These are phyloP conservation scores for Microtus montanus DNA, from an alignment of 2,113 vertebrate species.

Conservation along the genomic window DNA sequence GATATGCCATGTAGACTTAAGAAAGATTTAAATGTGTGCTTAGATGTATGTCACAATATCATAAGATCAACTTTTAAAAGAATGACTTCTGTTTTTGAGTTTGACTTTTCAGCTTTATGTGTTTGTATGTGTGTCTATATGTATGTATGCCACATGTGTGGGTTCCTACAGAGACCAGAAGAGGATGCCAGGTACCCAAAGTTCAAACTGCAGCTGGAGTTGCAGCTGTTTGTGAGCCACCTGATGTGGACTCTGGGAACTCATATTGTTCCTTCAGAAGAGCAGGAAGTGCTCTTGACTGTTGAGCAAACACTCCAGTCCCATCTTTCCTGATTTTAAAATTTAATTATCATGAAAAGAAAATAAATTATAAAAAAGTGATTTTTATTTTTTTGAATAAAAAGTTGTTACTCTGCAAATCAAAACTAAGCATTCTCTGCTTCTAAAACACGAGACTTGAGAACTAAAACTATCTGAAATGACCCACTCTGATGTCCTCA, in stretches of 20 bases:
- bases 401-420: not conserved
- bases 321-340: not conserved
- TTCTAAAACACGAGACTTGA: not conserved
- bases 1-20: not conserved
- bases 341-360: not conserved
- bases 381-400: not conserved
- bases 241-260: not conserved
- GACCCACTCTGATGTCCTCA: not conserved
- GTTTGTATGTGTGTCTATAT: not conserved
- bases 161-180: too few relatives aligned
- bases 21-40: slow-evolving; percentile 26
- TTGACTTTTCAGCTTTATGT: too few relatives aligned
- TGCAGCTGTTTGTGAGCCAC: not conserved
- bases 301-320: not conserved
- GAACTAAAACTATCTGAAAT: not conserved
- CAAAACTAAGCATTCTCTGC: not conserved
- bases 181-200: not conserved
- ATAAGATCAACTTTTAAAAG: not conserved
- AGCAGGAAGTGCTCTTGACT: not conserved
- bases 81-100: not conserved
- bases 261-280: not conserved
- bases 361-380: not conserved
- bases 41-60: not conserved
- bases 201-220: not conserved
- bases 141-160: not conserved